These are phyloP conservation scores for Eilema griseolum DNA, from an alignment of 2,888 invertebrate species.

Conservation along the genomic window DNA sequence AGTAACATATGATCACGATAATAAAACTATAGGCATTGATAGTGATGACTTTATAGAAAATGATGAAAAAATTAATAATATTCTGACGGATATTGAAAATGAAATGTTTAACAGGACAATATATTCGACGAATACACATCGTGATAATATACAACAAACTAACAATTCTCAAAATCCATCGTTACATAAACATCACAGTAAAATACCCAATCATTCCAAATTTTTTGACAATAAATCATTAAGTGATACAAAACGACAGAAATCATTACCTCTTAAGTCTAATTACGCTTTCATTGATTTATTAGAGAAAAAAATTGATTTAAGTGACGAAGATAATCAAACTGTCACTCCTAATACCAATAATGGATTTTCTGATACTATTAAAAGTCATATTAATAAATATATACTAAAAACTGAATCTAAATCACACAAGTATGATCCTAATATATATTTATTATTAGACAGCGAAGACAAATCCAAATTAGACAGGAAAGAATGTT, in stretches of 20 bases:
- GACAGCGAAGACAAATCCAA: slow-evolving; percentile 20
- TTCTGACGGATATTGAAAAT: slow-evolving; percentile 73
- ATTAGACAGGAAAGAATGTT: neutral
- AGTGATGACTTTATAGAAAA: slow-evolving; percentile 60
- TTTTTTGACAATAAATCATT: slow-evolving; percentile 7
- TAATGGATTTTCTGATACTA: slow-evolving; percentile 67
- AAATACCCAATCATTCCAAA: neutral
- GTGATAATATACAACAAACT: neutral
- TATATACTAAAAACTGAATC: slow-evolving; percentile 61
- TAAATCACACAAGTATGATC: slow-evolving; percentile 34
- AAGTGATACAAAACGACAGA: slow-evolving; percentile 30
- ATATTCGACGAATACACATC: neutral
- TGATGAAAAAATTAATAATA: slow-evolving; percentile 63
- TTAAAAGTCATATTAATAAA: slow-evolving; percentile 68
- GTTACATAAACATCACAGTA: neutral
- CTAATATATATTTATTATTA: slow-evolving; percentile 45
- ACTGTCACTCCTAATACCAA: slow-evolving; percentile 27
- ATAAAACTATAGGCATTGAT: slow-evolving; percentile 43
- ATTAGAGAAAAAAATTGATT: slow-evolving; percentile 62
- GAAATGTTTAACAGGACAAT: slow-evolving; percentile 62
- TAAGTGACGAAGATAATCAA: slow-evolving; percentile 55
- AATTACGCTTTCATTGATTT: slow-evolving; percentile 71
- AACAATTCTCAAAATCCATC: neutral
- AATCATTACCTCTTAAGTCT: slow-evolving; percentile 47
- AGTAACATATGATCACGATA: slow-evolving; percentile 29